Base-by-base conservation (phyloP, 2,888 invertebrate species). In the Epirrhoe tristata region DNA sequence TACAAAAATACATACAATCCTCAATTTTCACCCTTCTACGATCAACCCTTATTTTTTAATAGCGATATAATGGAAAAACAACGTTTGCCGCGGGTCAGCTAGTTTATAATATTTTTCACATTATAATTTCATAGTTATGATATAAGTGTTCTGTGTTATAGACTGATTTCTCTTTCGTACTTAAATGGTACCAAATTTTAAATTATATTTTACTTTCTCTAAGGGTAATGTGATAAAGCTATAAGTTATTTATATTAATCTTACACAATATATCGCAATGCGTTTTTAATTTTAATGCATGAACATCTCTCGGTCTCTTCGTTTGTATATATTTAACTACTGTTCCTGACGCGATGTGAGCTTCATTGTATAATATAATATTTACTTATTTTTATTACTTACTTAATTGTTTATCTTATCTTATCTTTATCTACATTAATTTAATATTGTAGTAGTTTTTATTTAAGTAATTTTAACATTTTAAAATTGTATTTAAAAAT, bases 221-320 rank as follows among this genome's bases (percentile, higher is more conserved):
- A 43, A 43, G 3, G 43, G 53, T 32, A 56, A 17, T 53, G 63
- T 63, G 63, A 64, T 58, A 59, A 64, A 50, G 39, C 36, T 55
- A 39, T 31, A 51, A 17, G 51, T 59, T 54, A 59, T 63, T 32
- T 50, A 12, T 48, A 8, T 54, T 32, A 12, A 8, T 16, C 16
- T 54, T 50, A 51, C 12, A 12, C 3, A 43, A 43, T 12, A 43
- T 12, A 12, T 43, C 39, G 12, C 14, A 14, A 56, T 57, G 57
- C 63, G 63, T 39, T 57, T 51, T 56, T 63, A 7, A 31, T 57
- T 63, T 63, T 32, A 43, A n/a, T 57, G 10, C 32, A 14, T 8
- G 1, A 31, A 43, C n/a, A n/a, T 48, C 31, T 46, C 1, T 12
- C 39, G 39, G 12, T 43, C 39, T 12, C 52, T 34, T 58, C 52